These are phyloP conservation scores for Atrina japonica DNA, from an alignment of 2,888 invertebrate genomes.

Conservation along the genomic window DNA sequence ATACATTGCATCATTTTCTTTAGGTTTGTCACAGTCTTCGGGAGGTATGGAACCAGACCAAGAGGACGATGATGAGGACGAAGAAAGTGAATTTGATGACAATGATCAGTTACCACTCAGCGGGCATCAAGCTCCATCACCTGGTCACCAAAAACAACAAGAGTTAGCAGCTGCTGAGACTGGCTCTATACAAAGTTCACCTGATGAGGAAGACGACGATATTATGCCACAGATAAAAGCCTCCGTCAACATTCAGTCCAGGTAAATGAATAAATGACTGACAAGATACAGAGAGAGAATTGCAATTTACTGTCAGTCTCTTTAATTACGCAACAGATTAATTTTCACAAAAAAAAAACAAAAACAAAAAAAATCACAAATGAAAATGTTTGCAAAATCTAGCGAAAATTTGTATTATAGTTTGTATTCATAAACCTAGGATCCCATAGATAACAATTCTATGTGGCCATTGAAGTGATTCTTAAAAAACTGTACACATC, in stretches of 20 bases:
- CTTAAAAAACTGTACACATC: too few relatives aligned
- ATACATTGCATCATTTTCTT: too few relatives aligned
- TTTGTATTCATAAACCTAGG: too few relatives aligned
- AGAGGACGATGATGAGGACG: constrained; percentile 46
- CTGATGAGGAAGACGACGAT: constrained; percentile 19
- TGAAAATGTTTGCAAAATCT: too few relatives aligned
- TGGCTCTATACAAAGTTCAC: constrained; percentile 20
- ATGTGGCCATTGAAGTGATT: too few relatives aligned
- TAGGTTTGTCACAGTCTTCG: constrained; percentile 35
- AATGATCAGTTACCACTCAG: constrained; percentile 62
- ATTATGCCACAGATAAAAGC: constrained; percentile 23
- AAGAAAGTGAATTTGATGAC: constrained; percentile 67
- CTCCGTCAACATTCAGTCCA: constrained; percentile 10
- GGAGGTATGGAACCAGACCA: constrained; percentile 39
- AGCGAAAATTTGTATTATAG: too few relatives aligned
- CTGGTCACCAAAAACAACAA: constrained; percentile 30
- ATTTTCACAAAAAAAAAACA: too few relatives aligned
- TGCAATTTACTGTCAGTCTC: too few relatives aligned
- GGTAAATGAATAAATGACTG: constrained; percentile 17
- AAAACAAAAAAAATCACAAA: too few relatives aligned
- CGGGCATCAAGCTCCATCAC: constrained; percentile 45
- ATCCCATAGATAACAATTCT: too few relatives aligned
- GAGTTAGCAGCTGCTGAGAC: constrained; percentile 12
- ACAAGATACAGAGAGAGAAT: too few relatives aligned
- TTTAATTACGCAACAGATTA: too few relatives aligned